phyloP scores from a whole-genome alignment of 2,888 invertebrate genomes.

The Strigamia maritima region DNA sequence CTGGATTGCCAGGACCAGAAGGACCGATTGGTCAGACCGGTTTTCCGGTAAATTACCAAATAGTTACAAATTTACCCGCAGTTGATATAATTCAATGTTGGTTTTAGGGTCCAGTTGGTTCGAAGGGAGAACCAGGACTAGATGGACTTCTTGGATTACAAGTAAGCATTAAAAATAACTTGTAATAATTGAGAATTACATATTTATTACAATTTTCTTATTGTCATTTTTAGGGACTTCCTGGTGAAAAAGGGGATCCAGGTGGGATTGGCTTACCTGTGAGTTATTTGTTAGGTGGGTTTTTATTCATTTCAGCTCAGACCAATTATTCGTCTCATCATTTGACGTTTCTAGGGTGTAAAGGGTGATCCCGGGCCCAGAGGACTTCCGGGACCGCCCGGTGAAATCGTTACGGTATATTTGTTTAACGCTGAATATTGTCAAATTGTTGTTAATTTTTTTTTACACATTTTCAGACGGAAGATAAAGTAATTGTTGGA shows the following conservation, averaged over 20 bases:
- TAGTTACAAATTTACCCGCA: not conserved
- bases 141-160: slow-evolving; percentile 15
- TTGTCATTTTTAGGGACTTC: slow-evolving; percentile 43
- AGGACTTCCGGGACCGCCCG: slow-evolving; percentile 36
- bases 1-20: slow-evolving; percentile 40
- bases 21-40: slow-evolving; percentile 17
- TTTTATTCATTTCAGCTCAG: slow-evolving; percentile 1
- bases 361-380: slow-evolving; percentile 27
- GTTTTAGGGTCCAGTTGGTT: slow-evolving; percentile 35
- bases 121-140: slow-evolving; percentile 33
- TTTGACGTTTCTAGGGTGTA: slow-evolving; percentile 37
- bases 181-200: not conserved
- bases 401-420: slow-evolving; percentile 9
- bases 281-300: not conserved
- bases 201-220: not conserved
- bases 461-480: not conserved
- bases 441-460: not conserved
- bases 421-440: not conserved
- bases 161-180: not conserved
- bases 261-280: slow-evolving; percentile 45
- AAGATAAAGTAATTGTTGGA: slow-evolving; percentile 43
- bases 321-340: not conserved
- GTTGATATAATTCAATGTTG: not conserved
- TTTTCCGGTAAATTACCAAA: not conserved
- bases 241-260: slow-evolving; percentile 46